Evolutionary conservation across 2,888 invertebrate genomes (phyloP).

Genomic region (Phyto melanocephala): DNA sequence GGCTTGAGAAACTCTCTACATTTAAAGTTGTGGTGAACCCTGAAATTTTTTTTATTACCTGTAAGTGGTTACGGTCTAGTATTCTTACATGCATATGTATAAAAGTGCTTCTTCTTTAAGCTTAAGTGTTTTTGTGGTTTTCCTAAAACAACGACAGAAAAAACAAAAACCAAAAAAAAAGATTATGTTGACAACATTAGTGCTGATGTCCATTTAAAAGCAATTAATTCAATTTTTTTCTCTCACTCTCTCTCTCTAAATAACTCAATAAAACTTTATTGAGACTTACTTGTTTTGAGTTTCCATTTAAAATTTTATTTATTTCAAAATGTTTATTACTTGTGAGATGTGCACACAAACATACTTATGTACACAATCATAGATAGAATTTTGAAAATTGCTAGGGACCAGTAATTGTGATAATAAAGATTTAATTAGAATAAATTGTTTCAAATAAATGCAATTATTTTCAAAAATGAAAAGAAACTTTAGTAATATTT

Average conservation of each 20-base stretch:
- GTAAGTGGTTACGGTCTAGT: too few relatives aligned
- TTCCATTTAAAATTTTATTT: neutral
- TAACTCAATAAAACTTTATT: neutral
- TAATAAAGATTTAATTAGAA: neutral
- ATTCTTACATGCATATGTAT: too few relatives aligned
- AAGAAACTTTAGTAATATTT: too few relatives aligned
- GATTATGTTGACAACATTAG: slow-evolving; percentile 2
- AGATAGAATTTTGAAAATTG: neutral
- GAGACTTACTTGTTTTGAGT: neutral
- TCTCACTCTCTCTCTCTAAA: neutral
- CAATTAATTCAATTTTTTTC: slow-evolving; percentile 1
- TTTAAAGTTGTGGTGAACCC: too few relatives aligned
- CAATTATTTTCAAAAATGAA: neutral
- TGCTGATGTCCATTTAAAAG: slow-evolving; percentile 23
- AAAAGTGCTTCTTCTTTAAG: too few relatives aligned
- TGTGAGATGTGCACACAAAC: too few relatives aligned
- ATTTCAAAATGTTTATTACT: neutral
- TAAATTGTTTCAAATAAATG: neutral
- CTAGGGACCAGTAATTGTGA: neutral
- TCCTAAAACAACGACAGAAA: too few relatives aligned
- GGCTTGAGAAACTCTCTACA: too few relatives aligned
- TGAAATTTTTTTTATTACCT: too few relatives aligned
- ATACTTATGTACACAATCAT: neutral
- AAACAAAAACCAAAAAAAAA: neutral
- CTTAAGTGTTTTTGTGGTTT: too few relatives aligned